phyloP scores from a whole-genome alignment of 2,113 vertebrate genomes.

The Sinosuthora webbiana region DNA sequence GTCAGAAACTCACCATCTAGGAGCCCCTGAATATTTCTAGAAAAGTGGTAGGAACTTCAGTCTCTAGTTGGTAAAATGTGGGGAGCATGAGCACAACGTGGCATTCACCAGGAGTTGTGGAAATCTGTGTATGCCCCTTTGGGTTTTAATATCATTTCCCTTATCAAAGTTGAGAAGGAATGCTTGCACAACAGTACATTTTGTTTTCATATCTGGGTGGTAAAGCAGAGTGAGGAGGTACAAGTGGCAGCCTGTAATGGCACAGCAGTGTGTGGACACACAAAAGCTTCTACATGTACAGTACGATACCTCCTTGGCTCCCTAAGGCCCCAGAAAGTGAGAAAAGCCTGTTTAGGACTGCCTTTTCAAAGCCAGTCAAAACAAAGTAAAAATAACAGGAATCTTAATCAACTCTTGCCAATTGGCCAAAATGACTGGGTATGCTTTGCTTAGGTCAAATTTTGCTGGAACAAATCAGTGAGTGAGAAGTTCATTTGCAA shows the following conservation, averaged over 20 bases:
- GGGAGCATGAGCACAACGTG: background rate
- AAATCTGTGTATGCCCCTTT: background rate
- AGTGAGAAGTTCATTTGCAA: conserved; percentile 8
- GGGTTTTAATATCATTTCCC: background rate
- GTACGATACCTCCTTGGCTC: background rate
- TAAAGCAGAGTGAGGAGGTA: background rate
- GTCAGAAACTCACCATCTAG: background rate
- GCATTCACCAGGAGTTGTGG: background rate
- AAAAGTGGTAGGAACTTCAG: background rate
- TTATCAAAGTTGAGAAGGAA: background rate
- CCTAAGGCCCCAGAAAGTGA: background rate
- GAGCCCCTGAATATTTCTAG: background rate
- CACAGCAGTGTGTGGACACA: background rate
- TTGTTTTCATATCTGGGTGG: background rate
- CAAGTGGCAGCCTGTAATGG: background rate
- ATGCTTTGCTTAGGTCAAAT: conserved; percentile 1
- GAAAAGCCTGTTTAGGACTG: conserved; percentile 16
- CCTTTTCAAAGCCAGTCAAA: conserved; percentile 53
- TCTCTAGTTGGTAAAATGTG: background rate
- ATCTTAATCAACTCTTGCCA: conserved; percentile 20
- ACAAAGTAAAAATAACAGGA: conserved; percentile 45
- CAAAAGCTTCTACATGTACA: background rate
- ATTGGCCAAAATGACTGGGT: background rate
- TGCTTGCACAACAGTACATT: background rate
- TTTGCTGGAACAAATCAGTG: conserved; percentile 2